Evolutionary conservation across 1,140 invertebrate genomes (phyloP).

Genomic region (Drosophila fuyamai): DNA sequence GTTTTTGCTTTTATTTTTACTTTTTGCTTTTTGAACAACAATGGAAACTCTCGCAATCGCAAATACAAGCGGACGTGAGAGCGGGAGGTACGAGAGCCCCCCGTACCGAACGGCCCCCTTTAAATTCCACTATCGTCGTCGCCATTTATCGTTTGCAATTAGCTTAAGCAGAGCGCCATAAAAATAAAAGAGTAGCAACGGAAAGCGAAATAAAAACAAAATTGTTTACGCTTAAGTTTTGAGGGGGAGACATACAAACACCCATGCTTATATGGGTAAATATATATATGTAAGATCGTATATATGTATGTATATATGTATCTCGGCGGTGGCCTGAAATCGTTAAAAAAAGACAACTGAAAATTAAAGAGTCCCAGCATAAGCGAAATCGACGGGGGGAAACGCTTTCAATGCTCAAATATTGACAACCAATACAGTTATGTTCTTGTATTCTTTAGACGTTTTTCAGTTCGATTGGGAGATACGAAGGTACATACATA

Average conservation of each 20-base stretch:
- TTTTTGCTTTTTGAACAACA: conserved; percentile 25
- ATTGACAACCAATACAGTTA: conserved; percentile 29
- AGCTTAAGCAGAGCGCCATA: conserved; percentile 61
- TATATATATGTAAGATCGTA: background rate
- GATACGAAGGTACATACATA: conserved; percentile 5
- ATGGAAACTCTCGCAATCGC: conserved; percentile 55
- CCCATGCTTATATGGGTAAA: background rate
- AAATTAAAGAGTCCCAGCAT: conserved; percentile 32
- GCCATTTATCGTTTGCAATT: conserved; percentile 66
- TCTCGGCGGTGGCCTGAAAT: conserved; percentile 32
- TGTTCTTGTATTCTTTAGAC: conserved; percentile 23
- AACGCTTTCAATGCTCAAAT: conserved; percentile 34
- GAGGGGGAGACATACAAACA: conserved; percentile 19
- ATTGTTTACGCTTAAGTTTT: conserved; percentile 65
- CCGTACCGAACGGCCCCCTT: background rate
- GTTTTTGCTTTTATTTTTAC: conserved; percentile 20
- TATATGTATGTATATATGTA: background rate
- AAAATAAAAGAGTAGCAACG: conserved; percentile 58
- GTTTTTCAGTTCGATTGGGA: conserved; percentile 13
- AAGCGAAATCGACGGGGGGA: conserved; percentile 11
- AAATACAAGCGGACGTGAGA: conserved; percentile 40
- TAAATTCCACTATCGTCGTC: conserved; percentile 31
- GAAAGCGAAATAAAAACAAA: conserved; percentile 59
- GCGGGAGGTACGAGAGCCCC: conserved; percentile 10
- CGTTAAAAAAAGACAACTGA: conserved; percentile 17